phyloP scores from a whole-genome alignment of 2,888 invertebrate genomes.

The Drosophila pegasa region DNA sequence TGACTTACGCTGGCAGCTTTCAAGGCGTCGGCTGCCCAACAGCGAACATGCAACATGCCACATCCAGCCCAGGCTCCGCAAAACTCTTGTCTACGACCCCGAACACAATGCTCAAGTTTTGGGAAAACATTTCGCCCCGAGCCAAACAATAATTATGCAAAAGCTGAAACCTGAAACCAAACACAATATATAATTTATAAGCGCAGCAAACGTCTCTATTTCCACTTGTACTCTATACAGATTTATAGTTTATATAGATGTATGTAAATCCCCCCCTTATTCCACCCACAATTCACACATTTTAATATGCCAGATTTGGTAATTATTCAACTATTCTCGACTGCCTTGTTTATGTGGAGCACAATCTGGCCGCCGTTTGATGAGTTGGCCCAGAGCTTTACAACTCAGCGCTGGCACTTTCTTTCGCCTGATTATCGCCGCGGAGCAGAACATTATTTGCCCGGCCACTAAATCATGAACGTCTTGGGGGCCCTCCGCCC shows the following conservation, averaged over 20 bases:
- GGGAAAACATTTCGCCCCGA: conserved; percentile 11
- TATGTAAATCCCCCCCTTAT: background rate
- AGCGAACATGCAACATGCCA: conserved; percentile 63
- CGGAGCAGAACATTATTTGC: conserved; percentile 35
- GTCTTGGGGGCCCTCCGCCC: conserved; percentile 20
- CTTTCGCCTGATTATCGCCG: conserved; percentile 25
- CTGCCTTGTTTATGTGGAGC: background rate
- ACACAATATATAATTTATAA: background rate
- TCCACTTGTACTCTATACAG: no score
- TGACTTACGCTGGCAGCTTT: conserved; percentile 72
- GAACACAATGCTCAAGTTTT: conserved; percentile 35
- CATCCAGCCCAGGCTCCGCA: background rate
- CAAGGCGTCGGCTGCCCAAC: conserved; percentile 57
- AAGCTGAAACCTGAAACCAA: background rate
- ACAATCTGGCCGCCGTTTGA: background rate
- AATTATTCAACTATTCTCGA: background rate
- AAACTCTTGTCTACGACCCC: conserved; percentile 19
- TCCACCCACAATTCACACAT: background rate
- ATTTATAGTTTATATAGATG: background rate
- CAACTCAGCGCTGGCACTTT: conserved; percentile 22
- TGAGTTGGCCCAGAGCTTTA: conserved; percentile 1
- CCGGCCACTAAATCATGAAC: conserved; percentile 42
- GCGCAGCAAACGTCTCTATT: background rate
- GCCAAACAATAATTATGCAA: conserved; percentile 14
- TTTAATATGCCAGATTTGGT: background rate